Base-by-base conservation (phyloP, 2,113 vertebrate species). In the Channa argus region DNA sequence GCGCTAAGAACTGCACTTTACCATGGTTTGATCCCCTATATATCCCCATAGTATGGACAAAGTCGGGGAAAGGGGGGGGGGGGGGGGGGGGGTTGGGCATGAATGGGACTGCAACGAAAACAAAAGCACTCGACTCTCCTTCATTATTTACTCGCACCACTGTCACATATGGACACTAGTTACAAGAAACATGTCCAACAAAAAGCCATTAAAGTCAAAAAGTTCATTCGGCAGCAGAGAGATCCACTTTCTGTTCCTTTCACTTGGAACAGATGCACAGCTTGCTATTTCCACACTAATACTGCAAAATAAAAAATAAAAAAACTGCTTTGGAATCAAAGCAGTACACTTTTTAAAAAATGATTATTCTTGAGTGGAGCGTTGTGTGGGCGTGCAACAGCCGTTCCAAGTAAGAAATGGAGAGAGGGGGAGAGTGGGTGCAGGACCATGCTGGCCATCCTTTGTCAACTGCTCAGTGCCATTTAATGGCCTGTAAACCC, bases 401-500 rank as follows among this genome's bases (percentile, higher is more conserved):
- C 80, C 73, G 83, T 79, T 79, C 77, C 64, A 76, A 85, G 87
- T 77, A 83, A 85, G 82, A 91, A 89, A 88, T 64, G 60, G 71
- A 58, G 72, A 61, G 63, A 50, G 58, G 41, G 79, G 15, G 49
- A 24, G 63, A 54, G 77, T 63, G 74, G 79, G 80, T 66, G 83
- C 73, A 81, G 66, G 79, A 66, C 84, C 83, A 63, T 55, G 69
- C 58, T 80, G 89, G 88, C 89, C 84, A 84, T 90, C 78, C 85
- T 89, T 93, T 93, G 89, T 92, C 92, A 92, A 91, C 90, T 85
- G 82, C 88, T 90, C 89, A 86, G 88, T 88, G 86, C 89, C 92
- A 91, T 92, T 93, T 89, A 94, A 94, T 90, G 91, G 88, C 84
- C 88, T 89, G 90, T 92, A 90, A 92, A 92, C 83, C 79, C 84